Percentiles rank a stretch among this genome's conserved stretches.
These are phyloP conservation scores for Scylla paramamosain DNA, from an alignment of 1,140 invertebrate genomes.

Conservation along the genomic window DNA sequence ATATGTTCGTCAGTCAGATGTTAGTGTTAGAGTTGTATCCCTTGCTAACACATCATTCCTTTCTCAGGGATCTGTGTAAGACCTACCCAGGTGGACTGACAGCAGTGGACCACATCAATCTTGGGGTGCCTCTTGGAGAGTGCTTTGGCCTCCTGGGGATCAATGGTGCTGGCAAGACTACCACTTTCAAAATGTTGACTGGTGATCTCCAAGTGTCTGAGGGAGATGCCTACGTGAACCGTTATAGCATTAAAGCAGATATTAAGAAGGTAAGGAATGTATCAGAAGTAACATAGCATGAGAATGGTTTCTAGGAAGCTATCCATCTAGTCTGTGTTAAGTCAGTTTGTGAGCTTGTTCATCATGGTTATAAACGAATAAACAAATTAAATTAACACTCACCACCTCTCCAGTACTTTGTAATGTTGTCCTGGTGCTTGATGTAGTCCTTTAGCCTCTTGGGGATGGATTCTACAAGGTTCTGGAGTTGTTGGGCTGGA, in stretches of 20 bases:
- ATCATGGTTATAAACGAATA: too few species aligned
- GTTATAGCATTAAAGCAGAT: slow-evolving; percentile 81
- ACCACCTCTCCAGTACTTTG: too few species aligned
- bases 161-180: slow-evolving; percentile 93
- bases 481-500: too few species aligned
- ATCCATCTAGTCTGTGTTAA: too few species aligned
- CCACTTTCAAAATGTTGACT: slow-evolving; percentile 94
- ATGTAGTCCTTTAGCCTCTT: too few species aligned
- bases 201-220: slow-evolving; percentile 86
- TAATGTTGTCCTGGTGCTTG: too few species aligned
- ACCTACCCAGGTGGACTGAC: slow-evolving; percentile 83
- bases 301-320: background rate
- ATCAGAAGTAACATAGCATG: background rate
- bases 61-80: slow-evolving; percentile 82
- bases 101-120: slow-evolving; percentile 88
- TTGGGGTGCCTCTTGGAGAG: slow-evolving; percentile 85
- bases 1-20: too few species aligned
- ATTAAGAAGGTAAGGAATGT: slow-evolving; percentile 80
- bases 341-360: too few species aligned
- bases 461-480: too few species aligned
- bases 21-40: too few species aligned
- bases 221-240: slow-evolving; percentile 83
- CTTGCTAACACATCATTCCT: background rate
- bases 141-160: slow-evolving; percentile 95
- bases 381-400: too few species aligned